A percentile compares a stretch with the other conserved stretches of the same genome.
phyloP scores from a whole-genome alignment of 2,113 vertebrate species.

The Thamnophis sirtalis region DNA sequence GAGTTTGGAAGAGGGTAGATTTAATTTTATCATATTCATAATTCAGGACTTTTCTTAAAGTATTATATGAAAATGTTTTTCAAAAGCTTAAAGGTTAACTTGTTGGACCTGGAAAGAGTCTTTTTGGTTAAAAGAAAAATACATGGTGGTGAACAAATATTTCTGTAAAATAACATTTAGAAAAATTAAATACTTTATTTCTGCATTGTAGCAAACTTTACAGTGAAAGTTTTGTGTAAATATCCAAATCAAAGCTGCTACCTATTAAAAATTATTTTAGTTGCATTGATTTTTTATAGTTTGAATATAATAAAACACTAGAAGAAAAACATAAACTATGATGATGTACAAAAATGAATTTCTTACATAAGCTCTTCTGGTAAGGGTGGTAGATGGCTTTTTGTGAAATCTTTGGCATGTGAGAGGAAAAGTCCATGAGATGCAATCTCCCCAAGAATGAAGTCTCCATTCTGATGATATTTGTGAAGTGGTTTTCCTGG shows the following conservation, averaged over 20 bases:
- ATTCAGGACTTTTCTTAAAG: background rate
- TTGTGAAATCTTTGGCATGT: background rate
- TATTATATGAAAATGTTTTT: background rate
- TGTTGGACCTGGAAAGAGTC: background rate
- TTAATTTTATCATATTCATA: background rate
- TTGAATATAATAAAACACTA: background rate
- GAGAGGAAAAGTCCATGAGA: background rate
- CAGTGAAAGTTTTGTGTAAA: background rate
- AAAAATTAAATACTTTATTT: background rate
- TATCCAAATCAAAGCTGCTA: background rate
- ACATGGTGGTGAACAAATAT: background rate
- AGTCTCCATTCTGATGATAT: background rate
- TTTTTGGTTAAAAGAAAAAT: background rate
- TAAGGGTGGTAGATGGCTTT: background rate
- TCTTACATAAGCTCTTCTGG: background rate
- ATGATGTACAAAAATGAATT: background rate
- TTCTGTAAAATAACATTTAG: background rate
- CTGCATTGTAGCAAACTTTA: background rate
- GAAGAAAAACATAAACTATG: background rate
- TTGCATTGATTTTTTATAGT: background rate
- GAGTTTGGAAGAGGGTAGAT: background rate
- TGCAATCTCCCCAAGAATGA: background rate
- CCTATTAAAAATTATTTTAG: background rate
- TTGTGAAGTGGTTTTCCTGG: background rate
- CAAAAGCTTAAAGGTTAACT: background rate